These are phyloP conservation scores for Leptopilina boulardi DNA, from an alignment of 1,140 invertebrate genomes.

Conservation along the genomic window DNA sequence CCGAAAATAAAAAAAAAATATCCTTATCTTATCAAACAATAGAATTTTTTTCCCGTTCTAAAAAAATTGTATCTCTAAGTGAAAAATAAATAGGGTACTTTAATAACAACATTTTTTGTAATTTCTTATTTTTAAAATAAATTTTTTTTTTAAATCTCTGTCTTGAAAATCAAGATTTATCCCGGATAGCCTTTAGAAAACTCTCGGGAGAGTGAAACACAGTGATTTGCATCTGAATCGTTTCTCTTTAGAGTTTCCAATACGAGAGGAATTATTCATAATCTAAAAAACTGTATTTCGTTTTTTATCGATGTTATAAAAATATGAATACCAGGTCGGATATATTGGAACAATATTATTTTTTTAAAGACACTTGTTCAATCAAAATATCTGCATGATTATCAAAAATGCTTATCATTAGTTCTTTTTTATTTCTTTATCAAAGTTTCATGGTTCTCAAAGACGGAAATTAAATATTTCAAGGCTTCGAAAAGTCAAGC, in stretches of 20 bases:
- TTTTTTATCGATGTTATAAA: not conserved
- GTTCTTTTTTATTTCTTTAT: not conserved
- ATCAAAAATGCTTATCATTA: slow-evolving; percentile 27
- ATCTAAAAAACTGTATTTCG: not conserved
- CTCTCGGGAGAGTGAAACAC: not conserved
- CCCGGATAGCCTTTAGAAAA: not conserved
- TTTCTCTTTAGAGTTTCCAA: not conserved
- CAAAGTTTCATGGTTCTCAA: not conserved
- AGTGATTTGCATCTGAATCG: not conserved
- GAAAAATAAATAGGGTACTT: too few species aligned
- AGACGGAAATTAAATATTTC: not conserved
- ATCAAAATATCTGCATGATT: not conserved
- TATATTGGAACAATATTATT: not conserved
- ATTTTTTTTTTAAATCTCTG: not conserved
- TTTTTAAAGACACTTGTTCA: not conserved
- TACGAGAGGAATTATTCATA: not conserved
- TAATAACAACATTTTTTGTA: too few species aligned
- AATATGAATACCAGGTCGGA: not conserved
- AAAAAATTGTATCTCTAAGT: too few species aligned
- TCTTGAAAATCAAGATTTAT: not conserved
- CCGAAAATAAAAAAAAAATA: too few species aligned
- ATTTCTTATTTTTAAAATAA: too few species aligned
- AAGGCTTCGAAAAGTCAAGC: not conserved
- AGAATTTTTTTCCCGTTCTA: not conserved
- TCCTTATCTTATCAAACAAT: not conserved